Conservation (phyloP, 2,113 vertebrate genomes). For the Myotis brandtii region DNA sequence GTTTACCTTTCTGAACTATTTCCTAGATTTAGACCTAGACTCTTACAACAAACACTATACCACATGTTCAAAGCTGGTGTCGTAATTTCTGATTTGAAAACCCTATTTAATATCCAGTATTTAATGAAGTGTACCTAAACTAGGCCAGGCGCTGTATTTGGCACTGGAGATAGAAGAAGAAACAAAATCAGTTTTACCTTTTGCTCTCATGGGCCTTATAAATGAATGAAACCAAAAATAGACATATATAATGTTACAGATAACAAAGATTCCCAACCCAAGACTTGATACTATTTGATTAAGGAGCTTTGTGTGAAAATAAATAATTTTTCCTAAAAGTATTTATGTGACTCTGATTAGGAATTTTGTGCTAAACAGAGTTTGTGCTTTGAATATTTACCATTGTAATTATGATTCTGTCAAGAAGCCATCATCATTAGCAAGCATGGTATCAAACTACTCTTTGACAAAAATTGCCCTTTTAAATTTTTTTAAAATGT, state of each 20-base stretch:
- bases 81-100: constrained; percentile 2
- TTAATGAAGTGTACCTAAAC: not conserved
- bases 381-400: not conserved
- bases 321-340: not conserved
- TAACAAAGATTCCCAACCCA: not conserved
- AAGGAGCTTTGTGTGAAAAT: not conserved
- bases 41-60: not conserved
- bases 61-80: not conserved
- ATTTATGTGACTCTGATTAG: not conserved
- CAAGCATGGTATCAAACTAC: not conserved
- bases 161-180: not conserved
- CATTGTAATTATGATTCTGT: constrained; percentile 6
- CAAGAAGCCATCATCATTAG: not conserved
- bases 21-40: not conserved
- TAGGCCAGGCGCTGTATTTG: not conserved
- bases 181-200: not conserved
- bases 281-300: not conserved
- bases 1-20: not conserved
- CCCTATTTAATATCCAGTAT: not conserved
- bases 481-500: not conserved
- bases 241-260: not conserved
- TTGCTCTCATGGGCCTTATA: not conserved
- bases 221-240: not conserved
- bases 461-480: not conserved
- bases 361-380: not conserved